phyloP scores from a whole-genome alignment of 2,113 vertebrate species.

The Elephantulus edwardii region DNA sequence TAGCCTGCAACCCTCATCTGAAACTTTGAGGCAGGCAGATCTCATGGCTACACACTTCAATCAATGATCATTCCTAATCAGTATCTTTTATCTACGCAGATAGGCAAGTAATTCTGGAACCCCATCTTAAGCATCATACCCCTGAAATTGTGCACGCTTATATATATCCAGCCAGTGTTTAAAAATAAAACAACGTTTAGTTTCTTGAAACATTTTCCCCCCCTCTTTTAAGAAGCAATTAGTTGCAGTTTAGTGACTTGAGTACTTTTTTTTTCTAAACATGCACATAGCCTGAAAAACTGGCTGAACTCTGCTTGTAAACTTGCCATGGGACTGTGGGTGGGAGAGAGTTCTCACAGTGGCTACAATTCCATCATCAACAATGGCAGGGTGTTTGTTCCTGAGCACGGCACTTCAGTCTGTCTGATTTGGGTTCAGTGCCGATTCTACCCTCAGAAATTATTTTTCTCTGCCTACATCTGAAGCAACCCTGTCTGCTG shows the following conservation, averaged over 20 bases:
- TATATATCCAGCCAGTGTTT: background rate
- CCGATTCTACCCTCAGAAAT: conserved; percentile 9
- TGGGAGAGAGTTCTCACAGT: background rate
- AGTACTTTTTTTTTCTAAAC: background rate
- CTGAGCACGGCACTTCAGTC: background rate
- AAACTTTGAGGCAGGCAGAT: background rate
- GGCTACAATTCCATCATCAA: background rate
- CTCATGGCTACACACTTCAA: background rate
- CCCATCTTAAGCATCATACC: background rate
- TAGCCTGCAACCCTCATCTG: background rate
- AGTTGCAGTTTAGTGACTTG: background rate
- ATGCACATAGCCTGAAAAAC: background rate
- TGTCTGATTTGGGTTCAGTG: background rate
- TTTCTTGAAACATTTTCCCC: background rate
- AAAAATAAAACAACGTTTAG: background rate
- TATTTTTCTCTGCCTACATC: conserved; percentile 43
- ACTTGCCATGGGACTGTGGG: accelerated
- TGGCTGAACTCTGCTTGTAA: accelerated
- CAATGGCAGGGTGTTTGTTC: background rate
- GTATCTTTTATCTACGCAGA: background rate
- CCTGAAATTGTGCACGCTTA: background rate
- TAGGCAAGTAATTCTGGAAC: background rate
- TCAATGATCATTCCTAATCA: background rate
- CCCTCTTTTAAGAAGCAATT: background rate
- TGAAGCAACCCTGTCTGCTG: background rate